Base-by-base conservation (phyloP, 2,113 vertebrate genomes). In the Tenebrosternarchus preto region DNA sequence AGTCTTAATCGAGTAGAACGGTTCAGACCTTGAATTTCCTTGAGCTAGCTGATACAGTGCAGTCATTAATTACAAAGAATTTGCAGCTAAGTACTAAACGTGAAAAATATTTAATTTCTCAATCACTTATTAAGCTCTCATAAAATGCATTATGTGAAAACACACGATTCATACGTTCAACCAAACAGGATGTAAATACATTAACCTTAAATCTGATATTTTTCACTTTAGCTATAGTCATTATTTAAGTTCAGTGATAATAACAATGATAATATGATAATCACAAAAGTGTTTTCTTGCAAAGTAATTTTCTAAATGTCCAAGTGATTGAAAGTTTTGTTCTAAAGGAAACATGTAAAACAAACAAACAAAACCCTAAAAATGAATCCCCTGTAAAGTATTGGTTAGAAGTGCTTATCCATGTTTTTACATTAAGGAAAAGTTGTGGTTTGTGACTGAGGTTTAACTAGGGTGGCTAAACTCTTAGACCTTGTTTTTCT, bases 401-500 rank as follows among this genome's bases (percentile, higher is more conserved):
- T 33, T 25, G 12, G 3, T 4, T 7, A 61, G 43, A 77, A 76
- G 27, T 77, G 61, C 75, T 77, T 67, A 77, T 67, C 75, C 12
- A 1, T 16, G 19, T 59, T 5, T 69, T 70, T 71, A 11, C 17
- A 59, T 50, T 5, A 55, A 63, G 11, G 76, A 76, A 59, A 1
- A 22, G 63, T 73, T 31, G 2, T 78, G 76, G 20, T 63, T 67
- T 31, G 36, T 59, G 73, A 59, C 76, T 24, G 78, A 73, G 80
- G 82, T 77, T 81, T 80, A n/a, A 57, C 36, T 22, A 74, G 64
- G 71, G 74, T 64, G 70, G 16, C 43, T 61, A 74, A 81, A 53
- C 83, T 74, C 66, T 56, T 24, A 20, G 74, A 53, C 73, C 74
- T 75, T 80, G 55, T 79, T 46, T 81, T 61, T 67, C 46, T 72